Base-by-base conservation (phyloP, 2,113 vertebrate genomes). In the Oncorhynchus kisutch region DNA sequence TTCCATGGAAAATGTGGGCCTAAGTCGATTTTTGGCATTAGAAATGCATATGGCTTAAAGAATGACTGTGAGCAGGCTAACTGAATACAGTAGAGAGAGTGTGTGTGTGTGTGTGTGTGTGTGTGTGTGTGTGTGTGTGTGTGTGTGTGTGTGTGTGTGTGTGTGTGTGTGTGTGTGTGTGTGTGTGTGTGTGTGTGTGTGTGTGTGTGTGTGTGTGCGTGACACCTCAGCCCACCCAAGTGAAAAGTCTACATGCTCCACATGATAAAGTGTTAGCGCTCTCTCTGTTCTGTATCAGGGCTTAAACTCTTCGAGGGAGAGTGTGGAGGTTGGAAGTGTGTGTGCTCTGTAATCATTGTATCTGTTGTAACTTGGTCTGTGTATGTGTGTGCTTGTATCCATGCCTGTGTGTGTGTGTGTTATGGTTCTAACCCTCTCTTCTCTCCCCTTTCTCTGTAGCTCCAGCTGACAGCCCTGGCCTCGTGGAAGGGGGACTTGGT, bases 391-490 rank as follows among this genome's bases (percentile, higher is more conserved):
- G 66, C 68, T 39, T 70, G 64, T 71, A 22, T 71, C 39, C 24
- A 62, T 51, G 73, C 20, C 16, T 14, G 20, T 16, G 48, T 72
- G 49, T 20, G 49, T 20, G 29, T 74, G 16, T 29, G 13, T 20
- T 29, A 16, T 76, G 22, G 24, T 24, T 71, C 48, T 48, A 22
- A 11, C 48, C 45, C 74, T 68, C 1, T 8, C 8, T 18, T 16
- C 4, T 24, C 51, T 71, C 64, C 20, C 29, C 27, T 72, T 12
- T 89, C 34, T 67, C 51, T 82, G 1, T 85, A 96, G 95, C 92
- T 96, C 82, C 95, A 95, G 84, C 88, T 95, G 83, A 95, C 95
- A 90, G 93, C 94, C 87, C 93, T 96, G 94, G 94, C 95, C 77
- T 95, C 95, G 1, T 91, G 96, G 86, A 96, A 95, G 83, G 93